Evolutionary conservation across 1,140 invertebrate genomes (phyloP).

Genomic region (Microplitis demolitor): DNA sequence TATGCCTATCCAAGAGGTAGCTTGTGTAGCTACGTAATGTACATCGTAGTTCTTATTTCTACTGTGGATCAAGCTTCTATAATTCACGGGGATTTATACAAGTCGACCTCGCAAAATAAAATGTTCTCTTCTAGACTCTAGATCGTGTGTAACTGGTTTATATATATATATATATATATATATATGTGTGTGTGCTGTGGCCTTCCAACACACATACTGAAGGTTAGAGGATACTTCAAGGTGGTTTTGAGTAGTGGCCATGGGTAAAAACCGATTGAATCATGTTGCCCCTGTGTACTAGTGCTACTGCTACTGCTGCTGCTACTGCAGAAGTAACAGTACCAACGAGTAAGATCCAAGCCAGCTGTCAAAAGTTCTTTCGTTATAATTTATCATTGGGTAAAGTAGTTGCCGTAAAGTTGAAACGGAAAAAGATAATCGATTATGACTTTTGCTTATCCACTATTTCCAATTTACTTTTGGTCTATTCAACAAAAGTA

Average conservation of each 20-base stretch:
- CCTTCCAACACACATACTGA: not conserved
- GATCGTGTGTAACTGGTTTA: too few relatives aligned
- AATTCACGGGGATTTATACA: constrained; percentile 19
- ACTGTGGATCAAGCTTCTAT: constrained; percentile 9
- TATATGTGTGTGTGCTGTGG: too few relatives aligned
- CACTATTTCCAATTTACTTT: not conserved
- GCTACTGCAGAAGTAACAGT: too few relatives aligned
- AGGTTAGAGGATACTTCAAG: constrained; percentile 5
- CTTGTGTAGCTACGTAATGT: not conserved
- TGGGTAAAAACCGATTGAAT: not conserved
- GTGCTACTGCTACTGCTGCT: too few relatives aligned
- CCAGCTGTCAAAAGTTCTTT: constrained; percentile 24
- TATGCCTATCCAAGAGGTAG: not conserved
- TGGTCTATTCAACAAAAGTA: not conserved
- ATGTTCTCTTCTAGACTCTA: not conserved
- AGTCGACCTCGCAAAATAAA: constrained; percentile 20
- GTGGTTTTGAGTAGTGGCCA: constrained; percentile 20
- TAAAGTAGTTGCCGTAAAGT: not conserved
- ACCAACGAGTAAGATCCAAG: not conserved
- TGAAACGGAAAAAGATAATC: constrained; percentile 20
- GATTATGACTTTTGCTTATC: not conserved
- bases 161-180: too few relatives aligned
- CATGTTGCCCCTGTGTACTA: not conserved
- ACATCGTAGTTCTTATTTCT: not conserved
- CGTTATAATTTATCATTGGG: constrained; percentile 25